Evolutionary conservation across 1,140 invertebrate species (phyloP).

Genomic region (Drosophila ambigua): DNA sequence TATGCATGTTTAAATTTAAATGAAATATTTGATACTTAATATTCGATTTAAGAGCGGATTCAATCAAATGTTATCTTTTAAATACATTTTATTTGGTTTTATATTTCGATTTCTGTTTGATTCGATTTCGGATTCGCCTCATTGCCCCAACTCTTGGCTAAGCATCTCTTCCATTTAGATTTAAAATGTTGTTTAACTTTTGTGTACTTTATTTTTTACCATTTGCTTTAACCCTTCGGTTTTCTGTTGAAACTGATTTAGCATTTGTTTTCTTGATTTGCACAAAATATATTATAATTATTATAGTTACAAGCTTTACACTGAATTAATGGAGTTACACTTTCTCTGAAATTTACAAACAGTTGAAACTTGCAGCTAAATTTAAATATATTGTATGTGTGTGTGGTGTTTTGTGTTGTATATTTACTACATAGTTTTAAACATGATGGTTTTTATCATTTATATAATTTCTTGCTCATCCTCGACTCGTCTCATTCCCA

Average conservation of each 20-base stretch:
- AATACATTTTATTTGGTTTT: constrained; percentile 42
- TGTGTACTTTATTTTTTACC: neutral
- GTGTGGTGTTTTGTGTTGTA: constrained; percentile 25
- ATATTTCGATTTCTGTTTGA: constrained; percentile 33
- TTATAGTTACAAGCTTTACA: constrained; percentile 54
- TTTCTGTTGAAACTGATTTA: constrained; percentile 20
- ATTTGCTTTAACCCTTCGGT: constrained; percentile 6
- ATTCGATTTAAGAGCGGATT: constrained; percentile 35
- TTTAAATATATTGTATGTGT: constrained; percentile 60
- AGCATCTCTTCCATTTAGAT: constrained; percentile 40
- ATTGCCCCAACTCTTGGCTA: constrained; percentile 54
- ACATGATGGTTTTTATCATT: constrained; percentile 34
- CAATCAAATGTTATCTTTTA: constrained; percentile 15
- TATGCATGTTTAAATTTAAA: neutral
- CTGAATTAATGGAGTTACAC: constrained; percentile 55
- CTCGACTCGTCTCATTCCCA: neutral
- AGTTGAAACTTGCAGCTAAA: constrained; percentile 64
- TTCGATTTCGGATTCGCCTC: constrained; percentile 29
- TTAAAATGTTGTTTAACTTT: constrained; percentile 16
- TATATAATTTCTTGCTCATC: constrained; percentile 65
- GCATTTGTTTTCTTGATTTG: constrained; percentile 24
- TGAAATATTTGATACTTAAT: constrained; percentile 21
- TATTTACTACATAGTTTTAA: constrained; percentile 57
- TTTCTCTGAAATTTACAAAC: constrained; percentile 70
- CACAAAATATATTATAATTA: constrained; percentile 42